Conservation (phyloP, 2,888 invertebrate genomes). For the Callyntrura guangdongensis region DNA sequence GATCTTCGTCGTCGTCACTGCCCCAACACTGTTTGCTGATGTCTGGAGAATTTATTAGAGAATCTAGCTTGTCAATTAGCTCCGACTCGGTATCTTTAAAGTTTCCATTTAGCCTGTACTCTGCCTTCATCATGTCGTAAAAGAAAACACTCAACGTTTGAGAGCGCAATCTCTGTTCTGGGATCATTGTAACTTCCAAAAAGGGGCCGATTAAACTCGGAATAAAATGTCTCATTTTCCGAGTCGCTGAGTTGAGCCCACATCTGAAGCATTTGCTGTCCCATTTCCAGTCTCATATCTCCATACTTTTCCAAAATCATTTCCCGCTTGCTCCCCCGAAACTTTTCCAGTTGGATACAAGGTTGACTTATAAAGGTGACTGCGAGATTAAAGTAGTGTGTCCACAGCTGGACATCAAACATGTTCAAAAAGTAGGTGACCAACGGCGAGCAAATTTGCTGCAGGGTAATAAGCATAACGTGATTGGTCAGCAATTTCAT, state of each 20-base stretch:
- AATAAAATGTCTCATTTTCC: conserved; percentile 90
- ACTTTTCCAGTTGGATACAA: conserved; percentile 92
- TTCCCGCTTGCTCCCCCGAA: conserved; percentile 92
- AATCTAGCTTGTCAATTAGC: conserved; percentile 93
- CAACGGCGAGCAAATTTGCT: conserved; percentile 95
- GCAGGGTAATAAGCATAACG: conserved; percentile 93
- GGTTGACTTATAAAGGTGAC: conserved; percentile 93
- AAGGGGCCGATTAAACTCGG: conserved; percentile 97
- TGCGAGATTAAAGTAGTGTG: conserved; percentile 92
- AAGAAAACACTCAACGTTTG: conserved; percentile 95
- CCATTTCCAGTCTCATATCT: conserved; percentile 97
- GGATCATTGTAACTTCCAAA: conserved; percentile 96
- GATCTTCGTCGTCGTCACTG: conserved; percentile 57
- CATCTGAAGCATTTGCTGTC: conserved; percentile 95
- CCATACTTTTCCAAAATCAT: conserved; percentile 93
- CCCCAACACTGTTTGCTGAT: conserved; percentile 23
- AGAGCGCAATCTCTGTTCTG: conserved; percentile 93
- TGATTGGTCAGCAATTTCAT: conserved; percentile 95
- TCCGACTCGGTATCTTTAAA: conserved; percentile 96
- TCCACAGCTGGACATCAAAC: conserved; percentile 89
- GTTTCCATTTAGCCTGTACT: conserved; percentile 92
- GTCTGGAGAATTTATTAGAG: conserved; percentile 73
- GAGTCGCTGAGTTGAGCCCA: conserved; percentile 93
- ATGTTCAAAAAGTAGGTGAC: conserved; percentile 86
- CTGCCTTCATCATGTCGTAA: conserved; percentile 98